Base-by-base conservation (phyloP, 2,113 vertebrate genomes). In the Oryzias melastigma region DNA sequence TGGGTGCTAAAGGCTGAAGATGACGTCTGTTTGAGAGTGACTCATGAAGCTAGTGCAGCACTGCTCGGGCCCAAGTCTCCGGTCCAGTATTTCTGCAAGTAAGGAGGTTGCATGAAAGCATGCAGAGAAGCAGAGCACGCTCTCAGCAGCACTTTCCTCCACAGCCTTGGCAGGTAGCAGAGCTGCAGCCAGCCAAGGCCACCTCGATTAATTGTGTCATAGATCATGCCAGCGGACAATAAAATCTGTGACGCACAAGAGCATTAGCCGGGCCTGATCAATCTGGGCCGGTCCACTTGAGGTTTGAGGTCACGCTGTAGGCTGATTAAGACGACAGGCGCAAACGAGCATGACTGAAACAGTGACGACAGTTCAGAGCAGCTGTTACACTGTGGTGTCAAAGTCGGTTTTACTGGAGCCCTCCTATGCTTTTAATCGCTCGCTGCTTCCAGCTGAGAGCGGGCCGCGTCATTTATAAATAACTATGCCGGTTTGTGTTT, bases 21-120 rank as follows among this genome's bases (percentile, higher is more conserved):
- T 91, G 89, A 89, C 86, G 87, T 88, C 75, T 85, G 83, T 86
- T 87, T 78, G 76, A 83, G 77, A 48, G 84, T 91, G 90, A 91
- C 83, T 91, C 89, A 91, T 89, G 81, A 82, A 81, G 84, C 81
- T 72, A 87, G 85, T 84, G 85, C 80, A 66, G 83, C 78, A 27
- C 64, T 52, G 78, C 73, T 85, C 72, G 41, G 77, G 84, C 85
- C 86, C 73, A 76, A 78, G 72, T 78, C 61, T 62, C 80, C 52
- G 60, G 66, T 63, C 75, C 71, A 75, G 78, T 78, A 81, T 85
- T 90, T 88, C 81, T 68, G 80, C 85, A 88, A 85, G 79, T 72
- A 66, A 84, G 81, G 58, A 73, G 18, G 52, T 8, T 13, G 29
- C 79, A 80, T 82, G 82, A 84, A 89, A 87, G 79, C 77, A 68